phyloP scores from a whole-genome alignment of 2,888 invertebrate species.

The Lasius platythorax region DNA sequence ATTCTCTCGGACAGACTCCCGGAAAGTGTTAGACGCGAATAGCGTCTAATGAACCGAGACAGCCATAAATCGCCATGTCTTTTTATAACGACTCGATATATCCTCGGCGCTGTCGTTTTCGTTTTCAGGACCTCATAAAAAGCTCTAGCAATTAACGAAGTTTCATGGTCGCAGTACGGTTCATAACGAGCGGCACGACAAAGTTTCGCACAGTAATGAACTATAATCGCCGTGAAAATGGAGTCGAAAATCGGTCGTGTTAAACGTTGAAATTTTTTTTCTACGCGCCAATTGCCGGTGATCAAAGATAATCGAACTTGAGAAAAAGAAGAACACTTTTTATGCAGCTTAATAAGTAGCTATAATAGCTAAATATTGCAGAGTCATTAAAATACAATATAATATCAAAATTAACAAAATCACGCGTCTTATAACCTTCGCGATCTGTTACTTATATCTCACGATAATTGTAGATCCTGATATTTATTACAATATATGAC shows the following conservation, averaged over 20 bases:
- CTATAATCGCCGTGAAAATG: constrained; percentile 42
- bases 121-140: constrained; percentile 49
- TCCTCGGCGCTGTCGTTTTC: constrained; percentile 39
- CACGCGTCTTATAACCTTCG: not conserved
- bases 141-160: constrained; percentile 51
- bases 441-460: not conserved
- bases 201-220: constrained; percentile 45
- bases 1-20: constrained; percentile 15
- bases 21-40: constrained; percentile 39
- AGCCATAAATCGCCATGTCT: constrained; percentile 14
- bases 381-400: not conserved
- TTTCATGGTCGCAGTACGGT: constrained; percentile 42
- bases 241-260: constrained; percentile 41
- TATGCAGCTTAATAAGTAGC: not conserved
- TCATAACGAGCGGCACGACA: constrained; percentile 48
- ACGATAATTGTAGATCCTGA: not conserved
- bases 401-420: not conserved
- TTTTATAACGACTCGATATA: constrained; percentile 49
- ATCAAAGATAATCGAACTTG: constrained; percentile 12
- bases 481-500: not conserved
- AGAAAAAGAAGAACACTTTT: constrained; percentile 11
- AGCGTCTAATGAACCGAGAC: constrained; percentile 44
- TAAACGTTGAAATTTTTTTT: constrained; percentile 1
- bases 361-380: not conserved
- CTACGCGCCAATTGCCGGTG: not conserved